phyloP scores from a whole-genome alignment of 1,140 invertebrate species.

The Pteromalus puparum region DNA sequence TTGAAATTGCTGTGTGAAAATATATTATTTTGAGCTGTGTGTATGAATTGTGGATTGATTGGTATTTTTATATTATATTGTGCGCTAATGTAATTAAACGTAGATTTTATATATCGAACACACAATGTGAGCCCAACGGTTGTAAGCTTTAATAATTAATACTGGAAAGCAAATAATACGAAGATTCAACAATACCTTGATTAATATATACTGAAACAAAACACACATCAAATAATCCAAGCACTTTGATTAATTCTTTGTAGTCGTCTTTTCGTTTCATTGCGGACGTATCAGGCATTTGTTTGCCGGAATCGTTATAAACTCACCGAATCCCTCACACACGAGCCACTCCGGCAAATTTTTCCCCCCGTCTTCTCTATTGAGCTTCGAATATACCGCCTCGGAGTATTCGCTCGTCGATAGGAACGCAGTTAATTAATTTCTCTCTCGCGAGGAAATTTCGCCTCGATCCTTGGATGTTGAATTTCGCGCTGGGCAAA shows the following conservation, averaged over 20 bases:
- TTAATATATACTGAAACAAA: too few relatives aligned
- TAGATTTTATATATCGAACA: too few relatives aligned
- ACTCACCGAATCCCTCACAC: neutral
- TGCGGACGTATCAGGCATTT: neutral
- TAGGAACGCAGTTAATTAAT: slow-evolving; percentile 32
- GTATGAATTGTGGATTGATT: neutral
- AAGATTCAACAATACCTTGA: too few relatives aligned
- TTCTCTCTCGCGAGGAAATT: slow-evolving; percentile 1
- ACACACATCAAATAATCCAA: neutral
- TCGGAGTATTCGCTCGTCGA: slow-evolving; percentile 50
- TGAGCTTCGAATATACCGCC: neutral
- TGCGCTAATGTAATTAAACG: too few relatives aligned
- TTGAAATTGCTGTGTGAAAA: too few relatives aligned
- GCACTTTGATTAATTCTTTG: neutral
- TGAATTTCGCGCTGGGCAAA: neutral
- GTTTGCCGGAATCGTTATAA: slow-evolving; percentile 21
- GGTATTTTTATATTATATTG: neutral
- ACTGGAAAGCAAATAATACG: too few relatives aligned
- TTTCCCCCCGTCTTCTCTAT: neutral
- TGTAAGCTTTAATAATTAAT: too few relatives aligned
- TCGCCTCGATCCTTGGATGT: neutral
- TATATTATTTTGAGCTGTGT: too few relatives aligned
- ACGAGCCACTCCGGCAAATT: slow-evolving; percentile 1
- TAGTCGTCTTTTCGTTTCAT: neutral
- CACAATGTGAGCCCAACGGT: too few relatives aligned